Conservation (phyloP, 1,140 invertebrate species). For the Cydia fagiglandana region DNA sequence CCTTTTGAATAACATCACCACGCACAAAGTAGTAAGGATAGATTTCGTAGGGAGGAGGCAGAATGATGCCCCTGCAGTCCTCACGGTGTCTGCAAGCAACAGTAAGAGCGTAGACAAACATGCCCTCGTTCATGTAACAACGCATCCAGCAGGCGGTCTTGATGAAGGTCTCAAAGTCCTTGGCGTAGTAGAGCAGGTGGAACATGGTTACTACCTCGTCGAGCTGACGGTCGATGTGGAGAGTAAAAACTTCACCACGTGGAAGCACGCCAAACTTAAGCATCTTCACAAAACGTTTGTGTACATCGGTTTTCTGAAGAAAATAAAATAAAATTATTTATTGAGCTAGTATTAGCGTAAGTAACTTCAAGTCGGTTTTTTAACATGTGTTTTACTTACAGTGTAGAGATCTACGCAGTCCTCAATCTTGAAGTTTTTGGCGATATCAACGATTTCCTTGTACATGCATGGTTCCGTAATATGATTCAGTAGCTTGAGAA, state of each 20-base stretch:
- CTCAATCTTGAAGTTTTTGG: conserved; percentile 79
- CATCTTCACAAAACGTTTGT: conserved; percentile 80
- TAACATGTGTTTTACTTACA: conserved; percentile 46
- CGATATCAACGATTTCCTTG: conserved; percentile 74
- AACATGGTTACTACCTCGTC: conserved; percentile 83
- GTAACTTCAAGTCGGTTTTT: too few species aligned
- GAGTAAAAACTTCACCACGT: conserved; percentile 82
- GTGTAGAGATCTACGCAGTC: conserved; percentile 71
- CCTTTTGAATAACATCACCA: conserved; percentile 80
- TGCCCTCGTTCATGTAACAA: conserved; percentile 81
- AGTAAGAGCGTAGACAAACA: conserved; percentile 83
- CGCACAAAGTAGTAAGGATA: conserved; percentile 83
- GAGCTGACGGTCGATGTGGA: conserved; percentile 81
- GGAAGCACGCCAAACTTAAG: conserved; percentile 80
- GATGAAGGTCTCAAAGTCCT: conserved; percentile 81
- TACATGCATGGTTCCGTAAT: conserved; percentile 79
- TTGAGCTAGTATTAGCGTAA: conserved; percentile 6
- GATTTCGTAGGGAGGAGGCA: conserved; percentile 85
- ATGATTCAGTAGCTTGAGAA: conserved; percentile 83
- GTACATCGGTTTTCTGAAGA: conserved; percentile 79
- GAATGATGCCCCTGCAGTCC: conserved; percentile 81
- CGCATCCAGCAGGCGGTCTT: conserved; percentile 83
- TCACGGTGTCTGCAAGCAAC: conserved; percentile 81
- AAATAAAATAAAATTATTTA: conserved; percentile 30
- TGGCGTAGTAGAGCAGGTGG: conserved; percentile 85